Evolutionary conservation across 2,888 invertebrate genomes (phyloP).

Genomic region (Caenorhabditis auriculariae): DNA sequence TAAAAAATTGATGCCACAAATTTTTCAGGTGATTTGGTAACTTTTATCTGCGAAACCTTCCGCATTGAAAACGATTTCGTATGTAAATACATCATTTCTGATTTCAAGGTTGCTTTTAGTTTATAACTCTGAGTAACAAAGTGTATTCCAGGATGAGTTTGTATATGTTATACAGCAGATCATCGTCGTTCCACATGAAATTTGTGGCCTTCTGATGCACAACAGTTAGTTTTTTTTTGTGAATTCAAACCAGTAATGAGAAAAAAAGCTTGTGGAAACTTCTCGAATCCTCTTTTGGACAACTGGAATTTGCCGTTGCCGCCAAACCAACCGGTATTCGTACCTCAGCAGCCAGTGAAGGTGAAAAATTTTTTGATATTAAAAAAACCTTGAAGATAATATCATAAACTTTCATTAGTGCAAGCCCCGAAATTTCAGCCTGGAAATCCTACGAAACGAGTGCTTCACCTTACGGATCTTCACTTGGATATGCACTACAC

Average conservation of each 20-base stretch:
- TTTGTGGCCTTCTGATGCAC: constrained; percentile 50
- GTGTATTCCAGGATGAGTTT: constrained; percentile 52
- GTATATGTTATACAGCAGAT: constrained; percentile 52
- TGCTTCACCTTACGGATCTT: constrained; percentile 55
- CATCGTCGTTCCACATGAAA: constrained; percentile 44
- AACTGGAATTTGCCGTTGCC: constrained; percentile 51
- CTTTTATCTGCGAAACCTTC: constrained; percentile 42
- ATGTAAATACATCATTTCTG: constrained; percentile 41
- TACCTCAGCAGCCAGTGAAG: constrained; percentile 1
- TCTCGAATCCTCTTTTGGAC: constrained; percentile 39
- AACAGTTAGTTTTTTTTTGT: constrained; percentile 9
- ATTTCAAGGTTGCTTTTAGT: constrained; percentile 33
- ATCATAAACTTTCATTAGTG: too few relatives aligned
- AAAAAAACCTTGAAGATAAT: too few relatives aligned
- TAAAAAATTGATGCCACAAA: too few relatives aligned
- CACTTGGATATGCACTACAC: constrained; percentile 51
- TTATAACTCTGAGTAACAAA: too few relatives aligned
- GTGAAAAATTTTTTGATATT: too few relatives aligned
- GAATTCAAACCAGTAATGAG: too few relatives aligned
- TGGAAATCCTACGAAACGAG: constrained; percentile 41
- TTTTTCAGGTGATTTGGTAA: constrained; percentile 26
- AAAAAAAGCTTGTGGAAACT: constrained; percentile 45
- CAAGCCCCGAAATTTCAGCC: too few relatives aligned
- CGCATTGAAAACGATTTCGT: constrained; percentile 49
- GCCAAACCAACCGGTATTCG: constrained; percentile 39